A percentile compares a stretch with the other conserved stretches of the same genome.
Evolutionary conservation across 2,888 invertebrate species (phyloP).

Genomic region (Nasonovia ribisnigri): DNA sequence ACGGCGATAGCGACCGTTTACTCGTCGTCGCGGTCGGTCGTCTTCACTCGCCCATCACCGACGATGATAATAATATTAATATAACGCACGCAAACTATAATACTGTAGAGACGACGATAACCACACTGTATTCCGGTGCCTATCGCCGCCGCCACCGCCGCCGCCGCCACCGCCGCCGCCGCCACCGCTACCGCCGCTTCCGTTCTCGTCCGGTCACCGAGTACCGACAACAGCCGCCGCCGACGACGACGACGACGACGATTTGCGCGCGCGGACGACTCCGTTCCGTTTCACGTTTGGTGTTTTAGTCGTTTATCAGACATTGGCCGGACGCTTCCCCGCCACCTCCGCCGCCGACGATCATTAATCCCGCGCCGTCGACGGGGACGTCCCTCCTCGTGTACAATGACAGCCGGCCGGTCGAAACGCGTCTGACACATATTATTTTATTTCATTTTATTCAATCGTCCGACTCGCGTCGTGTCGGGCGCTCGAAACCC

Average conservation of each 20-base stretch:
- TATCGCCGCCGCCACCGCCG: neutral
- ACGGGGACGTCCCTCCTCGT: conserved; percentile 22
- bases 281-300: neutral
- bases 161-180: neutral
- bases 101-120: neutral
- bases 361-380: neutral
- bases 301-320: neutral
- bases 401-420: conserved; percentile 41
- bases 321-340: neutral
- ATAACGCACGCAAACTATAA: neutral
- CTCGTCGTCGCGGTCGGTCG: neutral
- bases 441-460: too few species aligned
- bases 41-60: neutral
- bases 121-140: neutral
- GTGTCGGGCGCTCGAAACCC: neutral
- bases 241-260: neutral
- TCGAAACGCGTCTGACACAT: neutral
- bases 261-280: conserved; percentile 16
- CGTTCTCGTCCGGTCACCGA: neutral
- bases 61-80: neutral
- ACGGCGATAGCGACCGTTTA: neutral
- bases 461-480: neutral
- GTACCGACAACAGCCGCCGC: neutral
- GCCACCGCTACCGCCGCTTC: neutral
- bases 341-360: neutral